phyloP scores from a whole-genome alignment of 2,888 invertebrate species.

The Gryllus longicercus region DNA sequence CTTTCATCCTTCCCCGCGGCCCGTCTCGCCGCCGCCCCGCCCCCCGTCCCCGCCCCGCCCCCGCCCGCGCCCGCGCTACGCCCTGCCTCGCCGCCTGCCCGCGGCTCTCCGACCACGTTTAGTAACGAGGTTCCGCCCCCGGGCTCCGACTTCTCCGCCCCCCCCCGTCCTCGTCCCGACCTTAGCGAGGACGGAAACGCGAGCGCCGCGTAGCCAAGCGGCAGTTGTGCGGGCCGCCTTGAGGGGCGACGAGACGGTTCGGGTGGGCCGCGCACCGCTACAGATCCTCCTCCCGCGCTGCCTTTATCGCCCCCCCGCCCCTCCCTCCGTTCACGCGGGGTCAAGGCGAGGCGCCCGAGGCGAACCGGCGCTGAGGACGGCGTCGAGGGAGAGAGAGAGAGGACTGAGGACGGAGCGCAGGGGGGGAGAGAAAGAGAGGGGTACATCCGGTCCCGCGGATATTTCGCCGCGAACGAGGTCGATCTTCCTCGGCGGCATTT shows the following conservation, averaged over 20 bases:
- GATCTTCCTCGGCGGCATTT: no score
- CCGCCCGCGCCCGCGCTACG: background rate
- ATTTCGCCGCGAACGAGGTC: no score
- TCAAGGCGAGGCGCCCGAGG: no score
- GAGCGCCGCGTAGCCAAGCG: background rate
- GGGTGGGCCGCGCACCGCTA: no score
- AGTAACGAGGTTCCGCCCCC: conserved; percentile 3
- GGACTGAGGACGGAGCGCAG: background rate
- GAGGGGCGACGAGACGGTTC: background rate
- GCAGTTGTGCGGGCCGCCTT: background rate
- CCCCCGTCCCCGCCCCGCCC: background rate
- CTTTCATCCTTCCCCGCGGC: background rate
- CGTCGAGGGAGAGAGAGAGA: background rate
- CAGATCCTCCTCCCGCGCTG: no score
- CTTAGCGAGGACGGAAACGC: background rate
- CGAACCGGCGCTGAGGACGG: background rate
- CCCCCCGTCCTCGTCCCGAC: background rate
- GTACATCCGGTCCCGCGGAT: background rate
- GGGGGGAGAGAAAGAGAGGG: background rate
- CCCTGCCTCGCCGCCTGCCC: background rate
- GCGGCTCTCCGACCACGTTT: background rate
- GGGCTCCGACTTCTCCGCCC: background rate
- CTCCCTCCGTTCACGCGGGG: no score
- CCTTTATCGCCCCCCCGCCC: no score
- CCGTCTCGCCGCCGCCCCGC: no score